These are phyloP conservation scores for Pseudomyrmex concolor DNA, from an alignment of 1,140 invertebrate species.

Conservation along the genomic window DNA sequence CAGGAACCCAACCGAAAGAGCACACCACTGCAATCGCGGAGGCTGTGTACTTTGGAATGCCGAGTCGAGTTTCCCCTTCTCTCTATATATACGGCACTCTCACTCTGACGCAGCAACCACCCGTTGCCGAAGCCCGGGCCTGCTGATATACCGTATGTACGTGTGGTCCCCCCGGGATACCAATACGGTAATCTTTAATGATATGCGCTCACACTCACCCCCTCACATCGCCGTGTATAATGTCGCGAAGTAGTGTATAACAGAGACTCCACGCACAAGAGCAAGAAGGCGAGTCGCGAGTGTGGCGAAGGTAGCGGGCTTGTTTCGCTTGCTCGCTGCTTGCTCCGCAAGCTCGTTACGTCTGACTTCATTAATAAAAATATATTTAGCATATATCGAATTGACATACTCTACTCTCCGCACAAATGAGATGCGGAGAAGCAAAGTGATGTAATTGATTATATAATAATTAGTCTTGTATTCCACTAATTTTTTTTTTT, in stretches of 20 bases:
- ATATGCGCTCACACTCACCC: slow-evolving; percentile 43
- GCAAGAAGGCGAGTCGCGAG: not conserved
- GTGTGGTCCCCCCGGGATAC: slow-evolving; percentile 35
- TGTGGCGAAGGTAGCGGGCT: too few species aligned
- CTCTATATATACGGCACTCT: slow-evolving; percentile 80
- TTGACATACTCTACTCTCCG: too few species aligned
- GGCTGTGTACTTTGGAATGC: slow-evolving; percentile 82
- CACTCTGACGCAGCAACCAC: slow-evolving; percentile 72
- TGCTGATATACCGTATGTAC: slow-evolving; percentile 48
- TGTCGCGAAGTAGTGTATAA: not conserved
- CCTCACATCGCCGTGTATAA: slow-evolving; percentile 15
- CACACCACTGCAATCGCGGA: slow-evolving; percentile 81
- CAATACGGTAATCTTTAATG: slow-evolving; percentile 30
- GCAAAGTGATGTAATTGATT: too few species aligned
- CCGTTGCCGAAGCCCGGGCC: slow-evolving; percentile 57
- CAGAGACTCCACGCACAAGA: not conserved
- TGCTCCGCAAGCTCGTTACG: too few species aligned
- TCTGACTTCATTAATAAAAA: too few species aligned
- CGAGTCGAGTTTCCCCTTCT: slow-evolving; percentile 80
- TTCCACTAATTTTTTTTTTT: too few species aligned
- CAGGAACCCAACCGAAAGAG: slow-evolving; percentile 71
- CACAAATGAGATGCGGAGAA: too few species aligned
- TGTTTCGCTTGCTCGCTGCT: too few species aligned
- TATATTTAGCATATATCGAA: too few species aligned
- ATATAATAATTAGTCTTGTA: too few species aligned